Conservation (phyloP, 2,797 vertebrate genomes). For the Emydoidea blandingii region DNA sequence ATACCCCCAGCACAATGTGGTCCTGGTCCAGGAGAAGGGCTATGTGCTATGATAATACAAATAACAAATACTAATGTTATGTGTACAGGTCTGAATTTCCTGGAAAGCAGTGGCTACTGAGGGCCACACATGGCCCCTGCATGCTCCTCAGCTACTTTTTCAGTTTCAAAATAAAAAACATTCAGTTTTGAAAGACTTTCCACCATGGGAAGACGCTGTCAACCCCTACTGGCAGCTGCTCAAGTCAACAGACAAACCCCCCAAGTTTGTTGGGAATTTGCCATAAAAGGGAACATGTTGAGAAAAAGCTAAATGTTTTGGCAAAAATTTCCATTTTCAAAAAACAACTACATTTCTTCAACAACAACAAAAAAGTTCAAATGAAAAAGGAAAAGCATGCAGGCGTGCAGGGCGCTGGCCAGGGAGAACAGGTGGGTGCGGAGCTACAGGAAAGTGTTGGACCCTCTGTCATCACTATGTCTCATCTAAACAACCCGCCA, state of each 20-base stretch:
- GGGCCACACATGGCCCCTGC: no score
- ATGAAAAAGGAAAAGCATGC: neutral
- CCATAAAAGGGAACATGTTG: neutral
- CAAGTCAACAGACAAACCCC: neutral
- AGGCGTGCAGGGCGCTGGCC: neutral
- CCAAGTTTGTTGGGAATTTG: neutral
- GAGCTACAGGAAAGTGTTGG: neutral
- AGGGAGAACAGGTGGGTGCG: neutral
- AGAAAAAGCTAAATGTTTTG: neutral
- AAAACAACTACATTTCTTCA: neutral
- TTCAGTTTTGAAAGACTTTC: neutral
- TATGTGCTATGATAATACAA: neutral
- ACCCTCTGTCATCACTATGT: neutral
- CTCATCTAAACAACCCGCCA: neutral
- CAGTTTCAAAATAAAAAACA: neutral
- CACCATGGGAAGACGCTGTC: neutral
- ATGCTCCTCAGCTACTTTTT: neutral
- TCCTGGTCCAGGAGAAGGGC: neutral
- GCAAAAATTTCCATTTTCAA: neutral
- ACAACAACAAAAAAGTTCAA: neutral
- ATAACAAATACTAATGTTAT: neutral
- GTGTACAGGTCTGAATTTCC: neutral
- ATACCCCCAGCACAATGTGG: neutral
- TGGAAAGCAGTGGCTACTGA: neutral
- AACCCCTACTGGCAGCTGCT: neutral